phyloP scores from a whole-genome alignment of 1,140 invertebrate species.

The Brachionus sp. region DNA sequence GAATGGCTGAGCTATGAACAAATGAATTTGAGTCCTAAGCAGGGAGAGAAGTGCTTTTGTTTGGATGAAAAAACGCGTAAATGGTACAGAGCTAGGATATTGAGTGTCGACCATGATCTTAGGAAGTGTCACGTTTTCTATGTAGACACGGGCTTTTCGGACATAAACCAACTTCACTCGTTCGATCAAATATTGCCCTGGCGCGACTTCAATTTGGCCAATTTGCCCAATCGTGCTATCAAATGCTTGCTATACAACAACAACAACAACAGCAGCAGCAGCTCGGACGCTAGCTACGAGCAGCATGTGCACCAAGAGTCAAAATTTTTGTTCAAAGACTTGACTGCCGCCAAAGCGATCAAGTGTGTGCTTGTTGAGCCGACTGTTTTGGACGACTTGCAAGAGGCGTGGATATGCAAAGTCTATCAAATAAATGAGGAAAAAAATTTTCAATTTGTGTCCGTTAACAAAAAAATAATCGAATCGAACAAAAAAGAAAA shows the following conservation, averaged over 20 bases:
- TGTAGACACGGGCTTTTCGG: constrained; percentile 13
- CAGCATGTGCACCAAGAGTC: neutral
- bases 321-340: constrained; percentile 36
- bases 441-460: neutral
- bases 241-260: neutral
- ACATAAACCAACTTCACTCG: neutral
- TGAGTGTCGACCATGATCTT: neutral
- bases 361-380: neutral
- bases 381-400: neutral
- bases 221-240: neutral
- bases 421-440: constrained; percentile 10
- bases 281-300: neutral
- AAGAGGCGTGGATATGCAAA: neutral
- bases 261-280: neutral
- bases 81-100: neutral
- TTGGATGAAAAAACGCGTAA: neutral
- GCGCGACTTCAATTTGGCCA: neutral
- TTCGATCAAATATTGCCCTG: neutral
- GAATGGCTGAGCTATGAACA: neutral
- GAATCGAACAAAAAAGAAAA: neutral
- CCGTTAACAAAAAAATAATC: neutral
- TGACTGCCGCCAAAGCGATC: neutral
- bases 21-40: neutral
- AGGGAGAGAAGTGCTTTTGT: neutral
- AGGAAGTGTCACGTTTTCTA: neutral